Base-by-base conservation (phyloP, 2,888 invertebrate species). In the Siphonodentalium dalli region DNA sequence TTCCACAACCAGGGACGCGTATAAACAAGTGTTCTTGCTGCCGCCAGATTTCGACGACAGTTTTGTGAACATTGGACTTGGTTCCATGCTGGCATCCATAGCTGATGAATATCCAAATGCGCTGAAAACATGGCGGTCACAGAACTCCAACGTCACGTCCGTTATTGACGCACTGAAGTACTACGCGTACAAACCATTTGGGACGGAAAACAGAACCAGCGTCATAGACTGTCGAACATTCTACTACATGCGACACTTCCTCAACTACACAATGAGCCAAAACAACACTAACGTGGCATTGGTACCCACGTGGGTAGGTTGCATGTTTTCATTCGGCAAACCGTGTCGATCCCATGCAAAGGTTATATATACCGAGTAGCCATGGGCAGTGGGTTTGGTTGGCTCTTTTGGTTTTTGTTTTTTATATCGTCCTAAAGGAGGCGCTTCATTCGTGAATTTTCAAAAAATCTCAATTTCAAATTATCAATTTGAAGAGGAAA, bases 1-100 rank as follows among this genome's bases (percentile, higher is more conserved):
- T 33, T 41, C 2, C 13, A 13, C 20, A 26, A 20, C 26, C 54
- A 65, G 67, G 42, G 48, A 41, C 29, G 49, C 41, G 24, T 66
- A 65, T 38, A 20, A 52, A 3, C 28, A 31, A 26, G 65, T 61
- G 0, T 71, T 72, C 49, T 61, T 66, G 42, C 69, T 72, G 35
- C 72, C 72, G 2, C 66, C 72, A 0, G 72, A 72, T 45, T 71
- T 71, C 45, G 72, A 71, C 42, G 72, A 72, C 51, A 69, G 71
- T 5, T 72, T 69, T 50, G 63, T 71, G 3, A 72, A 72, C 40
- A 41, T 72, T 21, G 71, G 69, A 21, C 43, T 72, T 1, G 72
- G 71, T 7, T 59, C 65, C 11, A 34, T 69, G n/a, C 48, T 72
- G n/a, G 39, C 47, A 15, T 38, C 54, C 27, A 43, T 57, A n/a